phyloP scores from a whole-genome alignment of 2,113 vertebrate genomes.

The Phodopus roborovskii region DNA sequence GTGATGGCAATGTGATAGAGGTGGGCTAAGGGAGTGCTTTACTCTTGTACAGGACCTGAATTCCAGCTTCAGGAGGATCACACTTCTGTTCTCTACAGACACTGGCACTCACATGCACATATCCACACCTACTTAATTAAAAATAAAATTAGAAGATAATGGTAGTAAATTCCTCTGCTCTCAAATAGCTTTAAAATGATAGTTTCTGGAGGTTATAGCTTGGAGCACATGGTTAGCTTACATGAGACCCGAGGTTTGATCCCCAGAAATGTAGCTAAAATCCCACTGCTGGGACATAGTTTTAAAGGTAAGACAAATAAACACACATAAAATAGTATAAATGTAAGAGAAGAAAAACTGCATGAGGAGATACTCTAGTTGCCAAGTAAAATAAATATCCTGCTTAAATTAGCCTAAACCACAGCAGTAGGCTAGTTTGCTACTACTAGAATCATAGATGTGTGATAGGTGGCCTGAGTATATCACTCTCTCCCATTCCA shows the following conservation, averaged over 20 bases:
- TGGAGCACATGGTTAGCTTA: not conserved
- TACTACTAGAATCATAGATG: not conserved
- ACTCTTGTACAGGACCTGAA: not conserved
- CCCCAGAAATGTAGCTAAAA: not conserved
- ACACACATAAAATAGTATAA: not conserved
- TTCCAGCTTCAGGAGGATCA: not conserved
- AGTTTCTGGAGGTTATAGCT: not conserved
- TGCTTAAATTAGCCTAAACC: not conserved
- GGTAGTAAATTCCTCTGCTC: conserved; percentile 26
- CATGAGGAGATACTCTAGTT: not conserved
- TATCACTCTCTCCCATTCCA: not conserved
- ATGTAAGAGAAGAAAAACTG: conserved; percentile 26
- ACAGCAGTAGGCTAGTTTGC: not conserved
- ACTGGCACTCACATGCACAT: not conserved
- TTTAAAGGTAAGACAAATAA: conserved; percentile 32
- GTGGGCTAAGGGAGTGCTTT: not conserved
- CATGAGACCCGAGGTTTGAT: not conserved
- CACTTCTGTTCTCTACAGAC: not conserved
- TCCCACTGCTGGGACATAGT: too few species aligned
- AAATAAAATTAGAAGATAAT: not conserved
- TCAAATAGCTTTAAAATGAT: conserved; percentile 40
- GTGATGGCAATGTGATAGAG: not conserved
- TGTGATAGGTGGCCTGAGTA: not conserved
- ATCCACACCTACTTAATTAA: not conserved
- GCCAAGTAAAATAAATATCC: not conserved